phyloP scores from a whole-genome alignment of 2,797 vertebrate species.

The Crenichthys baileyi region DNA sequence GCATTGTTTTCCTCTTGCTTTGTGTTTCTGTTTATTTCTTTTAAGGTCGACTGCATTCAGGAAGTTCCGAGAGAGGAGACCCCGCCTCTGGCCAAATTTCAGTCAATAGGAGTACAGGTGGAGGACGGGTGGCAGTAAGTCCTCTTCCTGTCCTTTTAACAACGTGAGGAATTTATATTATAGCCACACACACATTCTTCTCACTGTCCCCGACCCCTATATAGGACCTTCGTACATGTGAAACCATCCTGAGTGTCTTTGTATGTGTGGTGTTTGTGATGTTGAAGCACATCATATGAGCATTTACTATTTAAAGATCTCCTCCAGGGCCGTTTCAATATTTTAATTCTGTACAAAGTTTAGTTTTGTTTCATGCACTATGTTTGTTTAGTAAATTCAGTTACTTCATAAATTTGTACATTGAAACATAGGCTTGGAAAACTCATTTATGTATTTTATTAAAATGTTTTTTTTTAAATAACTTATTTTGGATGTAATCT shows the following conservation, averaged over 20 bases:
- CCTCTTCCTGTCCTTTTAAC: constrained; percentile 76
- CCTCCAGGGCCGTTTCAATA: constrained; percentile 2
- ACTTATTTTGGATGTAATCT: neutral
- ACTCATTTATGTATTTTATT: neutral
- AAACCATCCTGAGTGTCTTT: constrained; percentile 32
- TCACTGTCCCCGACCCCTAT: constrained; percentile 49
- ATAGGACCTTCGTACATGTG: constrained; percentile 36
- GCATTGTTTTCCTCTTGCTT: neutral
- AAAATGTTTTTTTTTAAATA: neutral
- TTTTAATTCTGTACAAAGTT: neutral
- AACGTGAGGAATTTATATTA: constrained; percentile 75
- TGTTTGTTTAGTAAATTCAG: neutral
- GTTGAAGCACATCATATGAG: constrained; percentile 16
- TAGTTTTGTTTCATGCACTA: neutral
- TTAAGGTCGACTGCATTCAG: constrained; percentile 97
- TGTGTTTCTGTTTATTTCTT: constrained; percentile 62
- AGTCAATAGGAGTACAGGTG: constrained; percentile 99
- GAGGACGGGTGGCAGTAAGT: constrained; percentile 99
- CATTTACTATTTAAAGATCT: constrained; percentile 30
- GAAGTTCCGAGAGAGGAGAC: constrained; percentile 94
- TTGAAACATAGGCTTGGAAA: neutral
- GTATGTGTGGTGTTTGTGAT: constrained; percentile 31
- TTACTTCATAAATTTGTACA: neutral
- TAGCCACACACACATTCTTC: constrained; percentile 64
- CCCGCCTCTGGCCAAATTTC: constrained; percentile 93